These are phyloP conservation scores for Ferdinandea cuprea DNA, from an alignment of 2,888 invertebrate genomes.

Conservation along the genomic window DNA sequence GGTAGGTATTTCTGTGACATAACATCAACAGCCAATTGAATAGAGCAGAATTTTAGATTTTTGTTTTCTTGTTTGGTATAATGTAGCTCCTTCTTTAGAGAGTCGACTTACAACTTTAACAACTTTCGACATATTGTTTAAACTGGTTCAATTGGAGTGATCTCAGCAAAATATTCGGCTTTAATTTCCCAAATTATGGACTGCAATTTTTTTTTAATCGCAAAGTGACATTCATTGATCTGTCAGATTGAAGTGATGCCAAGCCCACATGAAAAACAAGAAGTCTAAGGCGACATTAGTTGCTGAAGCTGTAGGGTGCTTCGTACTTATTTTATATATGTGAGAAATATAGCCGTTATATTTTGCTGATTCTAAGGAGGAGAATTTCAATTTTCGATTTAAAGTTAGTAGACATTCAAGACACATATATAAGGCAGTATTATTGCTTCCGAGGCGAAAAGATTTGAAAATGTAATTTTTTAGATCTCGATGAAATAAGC, in stretches of 20 bases:
- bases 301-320: too few relatives aligned
- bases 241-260: constrained; percentile 7
- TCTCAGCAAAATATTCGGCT: neutral
- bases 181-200: neutral
- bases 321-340: too few relatives aligned
- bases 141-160: neutral
- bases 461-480: too few relatives aligned
- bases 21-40: constrained; percentile 53
- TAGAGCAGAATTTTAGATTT: neutral
- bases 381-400: too few relatives aligned
- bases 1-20: constrained; percentile 57
- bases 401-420: too few relatives aligned
- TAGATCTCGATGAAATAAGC: too few relatives aligned
- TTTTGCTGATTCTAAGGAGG: too few relatives aligned
- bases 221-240: constrained; percentile 7
- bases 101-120: constrained; percentile 33
- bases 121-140: constrained; percentile 42
- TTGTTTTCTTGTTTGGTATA: neutral
- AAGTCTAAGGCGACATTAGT: too few relatives aligned
- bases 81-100: too few relatives aligned
- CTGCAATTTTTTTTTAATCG: neutral
- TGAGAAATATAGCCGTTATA: too few relatives aligned
- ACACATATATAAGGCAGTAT: too few relatives aligned
- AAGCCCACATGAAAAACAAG: neutral
- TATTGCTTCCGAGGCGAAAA: too few relatives aligned